Percentiles rank a stretch among this genome's conserved stretches.
Evolutionary conservation across 2,888 invertebrate genomes (phyloP).

Genomic region (Selenia dentaria): DNA sequence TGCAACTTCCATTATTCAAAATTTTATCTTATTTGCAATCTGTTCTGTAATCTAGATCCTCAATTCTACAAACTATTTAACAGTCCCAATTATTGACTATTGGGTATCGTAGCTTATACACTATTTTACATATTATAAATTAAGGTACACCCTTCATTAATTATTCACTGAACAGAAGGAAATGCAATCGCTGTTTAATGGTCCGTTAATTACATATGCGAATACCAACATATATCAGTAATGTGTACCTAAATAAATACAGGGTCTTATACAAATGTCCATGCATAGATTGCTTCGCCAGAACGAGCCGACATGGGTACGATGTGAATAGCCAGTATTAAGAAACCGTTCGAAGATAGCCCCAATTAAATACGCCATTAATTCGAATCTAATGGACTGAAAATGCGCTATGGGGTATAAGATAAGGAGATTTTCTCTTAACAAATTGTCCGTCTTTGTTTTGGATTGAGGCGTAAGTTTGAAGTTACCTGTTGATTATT

Average conservation of each 20-base stretch:
- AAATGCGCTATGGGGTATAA: constrained; percentile 22
- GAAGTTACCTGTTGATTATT: no score
- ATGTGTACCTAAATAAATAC: constrained; percentile 18
- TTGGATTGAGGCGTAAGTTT: no score
- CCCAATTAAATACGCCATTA: constrained; percentile 36
- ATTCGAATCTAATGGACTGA: constrained; percentile 35
- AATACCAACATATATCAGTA: constrained; percentile 16
- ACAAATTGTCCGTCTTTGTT: no score
- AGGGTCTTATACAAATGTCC: constrained; percentile 9
- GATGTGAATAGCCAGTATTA: constrained; percentile 30
- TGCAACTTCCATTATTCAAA: no score
- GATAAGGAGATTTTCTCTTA: no score
- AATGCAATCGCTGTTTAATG: constrained; percentile 42
- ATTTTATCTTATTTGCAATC: no score
- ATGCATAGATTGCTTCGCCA: constrained; percentile 4
- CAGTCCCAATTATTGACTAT: no score
- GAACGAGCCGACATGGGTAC: constrained; percentile 7
- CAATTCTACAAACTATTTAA: no score
- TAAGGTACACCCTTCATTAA: constrained; percentile 31
- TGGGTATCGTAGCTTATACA: no score
- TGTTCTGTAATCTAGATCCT: no score
- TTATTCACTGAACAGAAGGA: constrained; percentile 36
- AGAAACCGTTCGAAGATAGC: constrained; percentile 31
- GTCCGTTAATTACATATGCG: constrained; percentile 29
- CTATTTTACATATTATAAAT: no score